phyloP scores from a whole-genome alignment of 2,113 vertebrate species.

The Ciconia stormi region DNA sequence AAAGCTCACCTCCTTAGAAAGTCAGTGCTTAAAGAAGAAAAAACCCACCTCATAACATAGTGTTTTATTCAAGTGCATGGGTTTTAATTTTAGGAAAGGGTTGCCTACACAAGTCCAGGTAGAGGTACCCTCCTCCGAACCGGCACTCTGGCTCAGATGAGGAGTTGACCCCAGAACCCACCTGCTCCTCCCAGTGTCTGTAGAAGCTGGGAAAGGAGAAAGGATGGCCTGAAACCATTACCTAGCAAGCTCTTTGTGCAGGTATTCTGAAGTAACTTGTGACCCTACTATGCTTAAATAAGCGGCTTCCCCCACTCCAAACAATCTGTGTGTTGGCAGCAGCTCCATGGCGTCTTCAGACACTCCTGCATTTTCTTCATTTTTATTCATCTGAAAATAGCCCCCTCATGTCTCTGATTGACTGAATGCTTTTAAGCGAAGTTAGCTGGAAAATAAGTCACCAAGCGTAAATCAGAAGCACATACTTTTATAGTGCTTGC shows the following conservation, averaged over 20 bases:
- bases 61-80: not conserved
- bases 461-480: not conserved
- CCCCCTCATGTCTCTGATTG: not conserved
- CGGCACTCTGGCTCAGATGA: accelerated
- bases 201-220: not conserved
- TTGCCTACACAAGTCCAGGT: not conserved
- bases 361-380: not conserved
- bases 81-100: not conserved
- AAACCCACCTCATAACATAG: not conserved
- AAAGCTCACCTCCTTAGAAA: not conserved
- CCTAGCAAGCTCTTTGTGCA: not conserved
- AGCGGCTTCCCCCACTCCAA: not conserved
- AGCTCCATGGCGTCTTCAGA: not conserved
- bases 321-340: not conserved
- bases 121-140: not conserved
- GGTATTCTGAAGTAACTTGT: not conserved
- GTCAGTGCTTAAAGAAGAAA: not conserved
- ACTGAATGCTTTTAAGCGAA: not conserved
- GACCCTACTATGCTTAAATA: not conserved
- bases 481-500: not conserved
- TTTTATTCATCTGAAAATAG: not conserved
- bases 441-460: not conserved
- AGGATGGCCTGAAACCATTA: not conserved
- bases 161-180: not conserved
- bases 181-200: not conserved